Evolutionary conservation across 2,888 invertebrate genomes (phyloP).

Genomic region (Drosophila multiciliata): DNA sequence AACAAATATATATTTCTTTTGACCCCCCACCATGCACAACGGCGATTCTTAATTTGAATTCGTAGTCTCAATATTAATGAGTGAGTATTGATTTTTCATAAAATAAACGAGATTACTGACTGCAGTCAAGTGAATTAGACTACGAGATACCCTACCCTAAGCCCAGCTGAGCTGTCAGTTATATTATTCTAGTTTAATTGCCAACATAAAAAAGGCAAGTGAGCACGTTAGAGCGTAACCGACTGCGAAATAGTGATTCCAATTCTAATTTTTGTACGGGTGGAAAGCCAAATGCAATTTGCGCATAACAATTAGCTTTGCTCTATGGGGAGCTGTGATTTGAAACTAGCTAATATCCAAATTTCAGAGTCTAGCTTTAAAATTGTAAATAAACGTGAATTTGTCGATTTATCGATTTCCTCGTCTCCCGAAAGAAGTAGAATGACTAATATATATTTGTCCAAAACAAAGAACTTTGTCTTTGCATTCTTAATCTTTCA

Average conservation of each 20-base stretch:
- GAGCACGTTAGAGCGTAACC: no score
- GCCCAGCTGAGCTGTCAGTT: neutral
- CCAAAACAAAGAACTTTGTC: neutral
- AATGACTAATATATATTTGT: neutral
- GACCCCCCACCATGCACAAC: no score
- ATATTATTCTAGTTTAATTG: neutral
- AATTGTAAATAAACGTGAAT: neutral
- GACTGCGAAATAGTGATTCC: neutral
- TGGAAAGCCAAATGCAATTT: no score
- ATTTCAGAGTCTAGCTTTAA: neutral
- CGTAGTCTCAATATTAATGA: no score
- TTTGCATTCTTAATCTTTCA: neutral
- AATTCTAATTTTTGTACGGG: neutral
- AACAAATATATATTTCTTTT: neutral
- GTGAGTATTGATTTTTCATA: neutral
- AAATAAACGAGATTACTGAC: neutral
- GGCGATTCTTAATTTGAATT: neutral
- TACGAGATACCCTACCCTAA: neutral
- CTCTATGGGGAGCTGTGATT: no score
- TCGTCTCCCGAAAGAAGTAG: neutral
- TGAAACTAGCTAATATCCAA: neutral
- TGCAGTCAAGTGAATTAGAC: neutral
- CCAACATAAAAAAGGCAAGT: neutral
- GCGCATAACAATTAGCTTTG: no score
- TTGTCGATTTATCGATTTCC: neutral